Percentiles rank a stretch among this genome's conserved stretches.
Conservation (phyloP, 1,140 invertebrate species). For the Drosophila oshimai region DNA sequence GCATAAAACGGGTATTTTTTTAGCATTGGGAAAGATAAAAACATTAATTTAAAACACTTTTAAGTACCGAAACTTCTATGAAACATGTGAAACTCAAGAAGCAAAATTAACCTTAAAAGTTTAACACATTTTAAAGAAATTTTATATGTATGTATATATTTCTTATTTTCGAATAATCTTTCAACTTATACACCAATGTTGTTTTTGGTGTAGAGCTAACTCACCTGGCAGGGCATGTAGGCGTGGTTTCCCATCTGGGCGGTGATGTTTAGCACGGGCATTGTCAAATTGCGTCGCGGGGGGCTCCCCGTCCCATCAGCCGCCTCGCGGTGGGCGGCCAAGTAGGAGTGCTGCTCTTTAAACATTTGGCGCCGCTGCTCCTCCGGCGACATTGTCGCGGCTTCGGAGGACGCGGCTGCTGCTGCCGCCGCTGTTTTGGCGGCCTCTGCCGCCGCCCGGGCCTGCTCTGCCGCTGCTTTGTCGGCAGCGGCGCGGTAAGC, state of each 20-base stretch:
- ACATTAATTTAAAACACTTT: too few species aligned
- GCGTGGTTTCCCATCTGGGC: conserved; percentile 93
- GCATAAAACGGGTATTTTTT: too few species aligned
- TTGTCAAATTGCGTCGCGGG: conserved; percentile 60
- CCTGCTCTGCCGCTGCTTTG: conserved; percentile 27
- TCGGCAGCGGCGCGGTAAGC: conserved; percentile 68
- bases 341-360: conserved; percentile 73
- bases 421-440: conserved; percentile 19
- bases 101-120: neutral
- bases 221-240: conserved; percentile 92
- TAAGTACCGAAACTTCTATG: too few species aligned
- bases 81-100: too few species aligned
- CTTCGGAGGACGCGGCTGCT: conserved; percentile 39
- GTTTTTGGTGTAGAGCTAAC: neutral
- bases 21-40: too few species aligned
- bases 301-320: conserved; percentile 24
- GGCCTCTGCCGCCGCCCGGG: neutral
- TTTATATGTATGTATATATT: too few species aligned
- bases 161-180: too few species aligned
- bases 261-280: conserved; percentile 87
- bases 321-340: conserved; percentile 52
- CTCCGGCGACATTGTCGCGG: conserved; percentile 61
- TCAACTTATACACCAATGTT: too few species aligned
- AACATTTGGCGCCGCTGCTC: conserved; percentile 58
- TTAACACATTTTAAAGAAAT: neutral